Conservation (phyloP, 2,888 invertebrate genomes). For the Drosophila cognata region DNA sequence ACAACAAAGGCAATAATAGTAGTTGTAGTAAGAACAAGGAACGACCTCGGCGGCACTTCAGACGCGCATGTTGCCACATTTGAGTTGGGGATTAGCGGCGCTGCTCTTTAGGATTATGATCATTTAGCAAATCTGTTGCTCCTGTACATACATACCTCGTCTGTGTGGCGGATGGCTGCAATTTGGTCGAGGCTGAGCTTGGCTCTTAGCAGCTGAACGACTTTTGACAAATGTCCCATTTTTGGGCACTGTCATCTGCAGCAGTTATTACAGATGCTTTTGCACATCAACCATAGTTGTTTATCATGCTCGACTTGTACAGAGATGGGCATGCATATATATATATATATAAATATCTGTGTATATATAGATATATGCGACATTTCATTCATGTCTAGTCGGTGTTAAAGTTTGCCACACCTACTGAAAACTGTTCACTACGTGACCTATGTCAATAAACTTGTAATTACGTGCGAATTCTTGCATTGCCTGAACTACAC, state of each 20-base stretch:
- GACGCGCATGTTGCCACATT: slow-evolving; percentile 83
- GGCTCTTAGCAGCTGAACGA: slow-evolving; percentile 32
- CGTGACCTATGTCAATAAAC: slow-evolving; percentile 78
- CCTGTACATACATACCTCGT: slow-evolving; percentile 59
- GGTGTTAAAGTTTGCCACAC: slow-evolving; percentile 1
- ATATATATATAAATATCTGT: neutral
- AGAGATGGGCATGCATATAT: neutral
- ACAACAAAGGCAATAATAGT: slow-evolving; percentile 5
- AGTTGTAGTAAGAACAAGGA: slow-evolving; percentile 14
- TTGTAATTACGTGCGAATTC: slow-evolving; percentile 73
- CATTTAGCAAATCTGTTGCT: slow-evolving; percentile 85
- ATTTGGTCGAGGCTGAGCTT: slow-evolving; percentile 9
- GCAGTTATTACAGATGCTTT: slow-evolving; percentile 29
- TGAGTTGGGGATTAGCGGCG: slow-evolving; percentile 83
- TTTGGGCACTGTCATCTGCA: slow-evolving; percentile 4
- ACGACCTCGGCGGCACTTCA: slow-evolving; percentile 71
- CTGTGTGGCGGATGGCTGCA: slow-evolving; percentile 51
- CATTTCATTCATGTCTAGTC: slow-evolving; percentile 37
- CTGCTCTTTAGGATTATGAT: slow-evolving; percentile 82
- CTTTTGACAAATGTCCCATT: slow-evolving; percentile 76
- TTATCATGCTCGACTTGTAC: slow-evolving; percentile 25
- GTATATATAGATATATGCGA: neutral
- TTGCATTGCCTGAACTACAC: slow-evolving; percentile 11
- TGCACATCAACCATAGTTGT: slow-evolving; percentile 21
- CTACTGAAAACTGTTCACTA: slow-evolving; percentile 43